Evolutionary conservation across 2,888 invertebrate species (phyloP).

Genomic region (Harpalus rubripes): DNA sequence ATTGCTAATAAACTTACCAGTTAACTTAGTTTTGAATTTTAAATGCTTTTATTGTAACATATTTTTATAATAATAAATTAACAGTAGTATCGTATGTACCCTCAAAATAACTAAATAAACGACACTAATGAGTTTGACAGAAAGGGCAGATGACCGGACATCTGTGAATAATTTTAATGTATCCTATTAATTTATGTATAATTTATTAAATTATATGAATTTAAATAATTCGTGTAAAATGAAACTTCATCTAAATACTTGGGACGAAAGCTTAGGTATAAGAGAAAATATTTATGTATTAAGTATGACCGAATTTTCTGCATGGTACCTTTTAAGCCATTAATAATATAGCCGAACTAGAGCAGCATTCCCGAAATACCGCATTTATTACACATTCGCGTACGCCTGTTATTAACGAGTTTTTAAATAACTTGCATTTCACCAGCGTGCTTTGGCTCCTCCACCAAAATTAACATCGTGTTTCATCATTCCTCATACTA

Average conservation of each 20-base stretch:
- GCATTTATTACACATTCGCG: slow-evolving; percentile 61
- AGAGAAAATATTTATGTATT: slow-evolving; percentile 42
- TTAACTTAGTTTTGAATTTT: too few relatives aligned
- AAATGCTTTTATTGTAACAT: too few relatives aligned
- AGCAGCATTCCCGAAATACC: slow-evolving; percentile 62
- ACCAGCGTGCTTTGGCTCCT: slow-evolving; percentile 25
- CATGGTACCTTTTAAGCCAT: slow-evolving; percentile 59
- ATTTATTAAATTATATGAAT: too few relatives aligned
- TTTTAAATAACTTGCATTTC: slow-evolving; percentile 60
- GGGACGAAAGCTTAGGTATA: not conserved
- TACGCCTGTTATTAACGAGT: slow-evolving; percentile 55
- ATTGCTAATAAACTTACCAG: too few relatives aligned
- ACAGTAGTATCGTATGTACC: too few relatives aligned
- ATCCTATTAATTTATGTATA: too few relatives aligned
- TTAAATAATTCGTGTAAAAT: not conserved
- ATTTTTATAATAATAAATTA: too few relatives aligned
- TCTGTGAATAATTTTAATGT: too few relatives aligned
- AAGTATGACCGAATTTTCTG: slow-evolving; percentile 50
- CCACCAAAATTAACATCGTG: slow-evolving; percentile 17
- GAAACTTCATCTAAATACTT: slow-evolving; percentile 21
- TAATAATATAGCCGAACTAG: slow-evolving; percentile 56
- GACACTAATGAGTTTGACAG: too few relatives aligned
- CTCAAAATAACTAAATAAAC: too few relatives aligned
- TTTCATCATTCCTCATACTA: slow-evolving; percentile 26
- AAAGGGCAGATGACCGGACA: too few relatives aligned